Evolutionary conservation across 2,113 vertebrate genomes (phyloP).

Genomic region (Pterocles burchelli): DNA sequence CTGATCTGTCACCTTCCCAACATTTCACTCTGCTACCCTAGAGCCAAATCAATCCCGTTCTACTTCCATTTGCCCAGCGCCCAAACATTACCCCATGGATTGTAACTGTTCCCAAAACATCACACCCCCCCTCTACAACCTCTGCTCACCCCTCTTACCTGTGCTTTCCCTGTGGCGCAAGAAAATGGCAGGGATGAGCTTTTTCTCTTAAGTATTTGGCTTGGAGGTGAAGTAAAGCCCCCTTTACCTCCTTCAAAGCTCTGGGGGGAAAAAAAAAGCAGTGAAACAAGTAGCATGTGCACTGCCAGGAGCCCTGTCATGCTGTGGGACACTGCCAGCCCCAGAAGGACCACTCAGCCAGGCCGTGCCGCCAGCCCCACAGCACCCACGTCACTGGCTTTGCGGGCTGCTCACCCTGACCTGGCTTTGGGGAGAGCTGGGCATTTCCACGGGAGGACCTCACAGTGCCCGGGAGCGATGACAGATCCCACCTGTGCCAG

Average conservation of each 20-base stretch:
- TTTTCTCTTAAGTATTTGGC: background rate
- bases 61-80: background rate
- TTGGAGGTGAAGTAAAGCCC: background rate
- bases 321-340: too few species aligned
- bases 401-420: background rate
- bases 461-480: accelerated
- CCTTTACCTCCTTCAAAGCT: background rate
- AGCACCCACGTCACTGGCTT: background rate
- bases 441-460: accelerated
- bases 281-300: background rate
- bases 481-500: background rate
- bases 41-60: background rate
- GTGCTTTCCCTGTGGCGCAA: background rate
- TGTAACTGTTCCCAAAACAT: background rate
- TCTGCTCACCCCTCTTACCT: background rate
- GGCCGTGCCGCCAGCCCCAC: accelerated
- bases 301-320: background rate
- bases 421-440: background rate
- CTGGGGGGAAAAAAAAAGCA: accelerated
- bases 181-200: background rate
- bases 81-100: background rate
- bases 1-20: background rate
- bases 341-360: too few species aligned
- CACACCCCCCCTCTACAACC: background rate
- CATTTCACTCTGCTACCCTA: background rate